A percentile compares a stretch with the other conserved stretches of the same genome.
phyloP scores from a whole-genome alignment of 2,888 invertebrate species.

The Tupiocoris notatus region DNA sequence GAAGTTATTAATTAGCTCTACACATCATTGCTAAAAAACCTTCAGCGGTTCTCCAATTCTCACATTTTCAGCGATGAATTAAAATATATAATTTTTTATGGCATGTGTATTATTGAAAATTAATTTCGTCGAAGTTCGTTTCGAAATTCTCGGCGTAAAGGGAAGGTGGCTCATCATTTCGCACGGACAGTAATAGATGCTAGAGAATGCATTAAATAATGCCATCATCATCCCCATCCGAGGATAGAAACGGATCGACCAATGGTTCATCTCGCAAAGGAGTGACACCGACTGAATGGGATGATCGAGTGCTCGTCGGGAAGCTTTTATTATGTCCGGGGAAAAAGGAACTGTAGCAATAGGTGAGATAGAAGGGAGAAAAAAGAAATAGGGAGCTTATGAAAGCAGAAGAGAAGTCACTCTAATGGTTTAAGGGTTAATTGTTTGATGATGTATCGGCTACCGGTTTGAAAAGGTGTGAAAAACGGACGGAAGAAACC shows the following conservation, averaged over 20 bases:
- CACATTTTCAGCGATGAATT: no score
- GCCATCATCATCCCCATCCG: neutral
- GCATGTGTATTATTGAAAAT: no score
- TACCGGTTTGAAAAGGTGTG: conserved; percentile 33
- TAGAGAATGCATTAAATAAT: neutral
- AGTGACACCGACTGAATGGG: neutral
- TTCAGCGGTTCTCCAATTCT: no score
- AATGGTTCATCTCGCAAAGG: neutral
- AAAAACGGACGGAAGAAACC: conserved; percentile 32
- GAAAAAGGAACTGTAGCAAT: no score
- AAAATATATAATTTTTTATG: no score
- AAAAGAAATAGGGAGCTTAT: conserved; percentile 10
- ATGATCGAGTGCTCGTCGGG: neutral
- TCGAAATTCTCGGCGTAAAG: no score
- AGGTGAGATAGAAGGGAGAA: no score
- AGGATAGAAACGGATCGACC: neutral
- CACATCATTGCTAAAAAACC: no score
- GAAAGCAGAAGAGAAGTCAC: conserved; percentile 9
- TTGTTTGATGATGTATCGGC: conserved; percentile 35
- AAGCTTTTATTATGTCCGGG: neutral
- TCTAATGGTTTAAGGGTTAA: conserved; percentile 20
- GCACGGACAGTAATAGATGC: neutral
- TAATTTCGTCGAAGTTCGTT: no score
- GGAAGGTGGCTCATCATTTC: no score
- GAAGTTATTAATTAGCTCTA: no score